phyloP scores from a whole-genome alignment of 2,888 invertebrate genomes.

The Pseudanteris insignis region DNA sequence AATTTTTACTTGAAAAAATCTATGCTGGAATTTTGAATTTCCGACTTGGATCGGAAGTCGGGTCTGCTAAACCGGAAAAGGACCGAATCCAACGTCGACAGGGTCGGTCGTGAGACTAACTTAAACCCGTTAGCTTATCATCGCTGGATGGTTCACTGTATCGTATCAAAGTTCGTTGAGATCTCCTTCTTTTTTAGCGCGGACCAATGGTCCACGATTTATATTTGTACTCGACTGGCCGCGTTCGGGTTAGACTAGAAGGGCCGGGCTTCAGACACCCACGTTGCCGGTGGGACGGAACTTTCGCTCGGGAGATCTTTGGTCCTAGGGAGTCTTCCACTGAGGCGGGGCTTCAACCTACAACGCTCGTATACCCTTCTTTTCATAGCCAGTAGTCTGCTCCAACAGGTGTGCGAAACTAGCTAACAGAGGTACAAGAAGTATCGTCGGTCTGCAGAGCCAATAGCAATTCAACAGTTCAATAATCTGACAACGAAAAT shows the following conservation, averaged over 20 bases:
- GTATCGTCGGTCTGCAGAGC: neutral
- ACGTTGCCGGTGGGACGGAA: slow-evolving; percentile 44
- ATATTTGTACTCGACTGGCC: slow-evolving; percentile 28
- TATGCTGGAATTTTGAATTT: too few relatives aligned
- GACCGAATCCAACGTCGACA: slow-evolving; percentile 47
- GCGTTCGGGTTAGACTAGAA: neutral
- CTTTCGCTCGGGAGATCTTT: slow-evolving; percentile 5
- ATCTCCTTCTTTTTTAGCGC: slow-evolving; percentile 39
- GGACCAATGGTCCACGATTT: slow-evolving; percentile 28
- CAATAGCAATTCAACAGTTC: too few relatives aligned
- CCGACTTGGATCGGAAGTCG: too few relatives aligned
- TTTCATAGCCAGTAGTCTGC: too few relatives aligned
- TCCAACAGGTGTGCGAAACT: slow-evolving; percentile 1
- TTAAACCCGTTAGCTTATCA: slow-evolving; percentile 59
- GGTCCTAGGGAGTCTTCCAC: neutral
- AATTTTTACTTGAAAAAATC: too few relatives aligned
- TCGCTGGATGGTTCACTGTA: slow-evolving; percentile 39
- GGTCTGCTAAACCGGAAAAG: too few relatives aligned
- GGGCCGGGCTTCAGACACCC: slow-evolving; percentile 60
- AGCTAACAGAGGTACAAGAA: neutral
- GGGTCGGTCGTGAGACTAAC: slow-evolving; percentile 54
- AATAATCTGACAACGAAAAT: too few relatives aligned
- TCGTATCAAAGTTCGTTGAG: slow-evolving; percentile 1
- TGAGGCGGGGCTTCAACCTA: slow-evolving; percentile 31
- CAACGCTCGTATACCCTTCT: neutral